Percentiles rank a stretch among this genome's conserved stretches.
Conservation (phyloP, 2,113 vertebrate genomes). For the rat (Rattus norvegicus) region DNA sequence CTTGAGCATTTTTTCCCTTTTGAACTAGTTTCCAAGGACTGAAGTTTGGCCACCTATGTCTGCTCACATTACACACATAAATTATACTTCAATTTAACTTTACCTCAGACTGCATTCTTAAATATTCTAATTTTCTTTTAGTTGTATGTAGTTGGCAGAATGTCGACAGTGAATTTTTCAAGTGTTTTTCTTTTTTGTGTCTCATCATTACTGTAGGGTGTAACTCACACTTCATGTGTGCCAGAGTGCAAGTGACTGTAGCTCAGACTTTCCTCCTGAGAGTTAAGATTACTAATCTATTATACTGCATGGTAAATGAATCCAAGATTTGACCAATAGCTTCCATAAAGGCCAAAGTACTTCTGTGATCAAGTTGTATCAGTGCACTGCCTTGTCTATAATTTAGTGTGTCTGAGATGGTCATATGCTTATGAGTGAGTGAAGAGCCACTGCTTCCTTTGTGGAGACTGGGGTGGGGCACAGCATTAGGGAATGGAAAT, state of each 20-base stretch:
- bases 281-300: slow-evolving; percentile 72
- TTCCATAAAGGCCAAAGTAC: slow-evolving; percentile 67
- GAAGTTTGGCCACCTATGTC: slow-evolving; percentile 38
- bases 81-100: slow-evolving; percentile 62
- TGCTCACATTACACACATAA: slow-evolving; percentile 61
- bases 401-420: slow-evolving; percentile 52
- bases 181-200: slow-evolving; percentile 63
- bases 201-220: slow-evolving; percentile 72
- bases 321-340: slow-evolving; percentile 63
- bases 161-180: slow-evolving; percentile 40
- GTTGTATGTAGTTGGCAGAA: slow-evolving; percentile 42
- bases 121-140: slow-evolving; percentile 60
- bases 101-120: slow-evolving; percentile 46
- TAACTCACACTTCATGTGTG: slow-evolving; percentile 36
- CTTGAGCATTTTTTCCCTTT: slow-evolving; percentile 46
- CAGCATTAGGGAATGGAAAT: background rate
- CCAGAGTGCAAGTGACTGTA: slow-evolving; percentile 64
- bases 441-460: background rate
- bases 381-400: slow-evolving; percentile 63
- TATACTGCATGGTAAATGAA: slow-evolving; percentile 59
- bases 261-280: slow-evolving; percentile 56
- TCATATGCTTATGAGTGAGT: background rate
- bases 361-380: slow-evolving; percentile 71
- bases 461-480: background rate
- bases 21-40: slow-evolving; percentile 60